Evolutionary conservation across 92 coral and sea anemone genomes (phyloP).

Genomic region (Muricea muricata): DNA sequence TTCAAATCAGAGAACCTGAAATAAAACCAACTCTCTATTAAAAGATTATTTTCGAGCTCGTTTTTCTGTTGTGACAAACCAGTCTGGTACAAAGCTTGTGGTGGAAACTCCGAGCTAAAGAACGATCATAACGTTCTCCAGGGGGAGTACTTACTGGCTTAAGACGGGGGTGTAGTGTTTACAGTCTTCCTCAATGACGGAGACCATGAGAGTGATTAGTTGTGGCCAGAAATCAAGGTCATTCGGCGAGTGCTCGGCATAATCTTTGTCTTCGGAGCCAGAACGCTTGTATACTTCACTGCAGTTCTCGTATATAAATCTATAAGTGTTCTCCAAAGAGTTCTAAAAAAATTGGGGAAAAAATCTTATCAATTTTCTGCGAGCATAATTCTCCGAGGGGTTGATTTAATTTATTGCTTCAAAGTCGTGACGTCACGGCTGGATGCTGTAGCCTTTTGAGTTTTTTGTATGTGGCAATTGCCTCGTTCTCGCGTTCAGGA

Average conservation of each 20-base stretch:
- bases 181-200: constrained; percentile 94
- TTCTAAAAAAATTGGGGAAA: constrained; percentile 61
- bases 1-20: constrained; percentile 91
- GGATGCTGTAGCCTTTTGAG: no score
- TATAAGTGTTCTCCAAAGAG: constrained; percentile 90
- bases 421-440: no score
- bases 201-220: constrained; percentile 89
- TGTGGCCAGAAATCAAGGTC: constrained; percentile 99
- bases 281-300: constrained; percentile 87
- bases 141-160: constrained; percentile 95
- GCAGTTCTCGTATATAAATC: constrained; percentile 91
- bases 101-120: no score
- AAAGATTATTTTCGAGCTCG: not conserved
- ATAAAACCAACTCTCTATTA: not conserved
- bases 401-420: no score
- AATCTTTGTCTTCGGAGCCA: constrained; percentile 49
- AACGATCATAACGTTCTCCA: no score
- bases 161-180: constrained; percentile 88
- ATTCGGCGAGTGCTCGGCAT: constrained; percentile 66
- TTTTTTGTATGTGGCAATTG: no score
- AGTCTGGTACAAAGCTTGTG: no score
- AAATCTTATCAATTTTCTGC: not conserved
- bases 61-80: no score
- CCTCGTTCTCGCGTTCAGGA: no score
- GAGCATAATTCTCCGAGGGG: no score